Percentiles rank a stretch among this genome's conserved stretches.
These are phyloP conservation scores for Aldrovandia affinis DNA, from an alignment of 2,797 vertebrate species.

Conservation along the genomic window DNA sequence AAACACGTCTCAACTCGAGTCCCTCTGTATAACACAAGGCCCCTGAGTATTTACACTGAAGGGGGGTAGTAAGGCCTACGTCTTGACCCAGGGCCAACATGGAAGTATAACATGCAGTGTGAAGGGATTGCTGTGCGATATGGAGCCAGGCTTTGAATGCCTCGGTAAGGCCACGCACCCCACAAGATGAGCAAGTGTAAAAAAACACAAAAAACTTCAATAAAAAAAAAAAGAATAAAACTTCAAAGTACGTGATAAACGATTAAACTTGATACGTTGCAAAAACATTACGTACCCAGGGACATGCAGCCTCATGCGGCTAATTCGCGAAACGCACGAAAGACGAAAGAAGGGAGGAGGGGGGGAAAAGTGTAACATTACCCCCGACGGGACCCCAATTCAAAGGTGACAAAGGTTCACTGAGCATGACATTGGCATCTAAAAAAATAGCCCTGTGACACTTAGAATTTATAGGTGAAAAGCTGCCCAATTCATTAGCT, in stretches of 20 bases:
- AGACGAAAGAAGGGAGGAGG: neutral
- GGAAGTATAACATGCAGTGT: neutral
- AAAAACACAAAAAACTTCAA: neutral
- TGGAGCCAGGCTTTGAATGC: neutral
- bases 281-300: neutral
- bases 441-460: neutral
- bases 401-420: neutral
- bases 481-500: slow-evolving; percentile 59
- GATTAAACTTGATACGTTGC: neutral
- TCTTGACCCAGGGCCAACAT: neutral
- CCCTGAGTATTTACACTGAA: slow-evolving; percentile 20
- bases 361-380: neutral
- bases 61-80: neutral
- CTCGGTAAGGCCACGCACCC: neutral
- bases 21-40: neutral
- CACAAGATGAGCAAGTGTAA: neutral
- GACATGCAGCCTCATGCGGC: neutral
- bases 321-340: slow-evolving; percentile 6
- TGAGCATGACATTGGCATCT: neutral
- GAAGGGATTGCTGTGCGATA: neutral
- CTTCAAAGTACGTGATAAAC: neutral
- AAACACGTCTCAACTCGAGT: slow-evolving; percentile 7
- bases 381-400: neutral
- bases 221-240: neutral
- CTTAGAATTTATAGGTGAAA: neutral